These are phyloP conservation scores for Rotaria sp. DNA, from an alignment of 2,888 invertebrate species.

Conservation along the genomic window DNA sequence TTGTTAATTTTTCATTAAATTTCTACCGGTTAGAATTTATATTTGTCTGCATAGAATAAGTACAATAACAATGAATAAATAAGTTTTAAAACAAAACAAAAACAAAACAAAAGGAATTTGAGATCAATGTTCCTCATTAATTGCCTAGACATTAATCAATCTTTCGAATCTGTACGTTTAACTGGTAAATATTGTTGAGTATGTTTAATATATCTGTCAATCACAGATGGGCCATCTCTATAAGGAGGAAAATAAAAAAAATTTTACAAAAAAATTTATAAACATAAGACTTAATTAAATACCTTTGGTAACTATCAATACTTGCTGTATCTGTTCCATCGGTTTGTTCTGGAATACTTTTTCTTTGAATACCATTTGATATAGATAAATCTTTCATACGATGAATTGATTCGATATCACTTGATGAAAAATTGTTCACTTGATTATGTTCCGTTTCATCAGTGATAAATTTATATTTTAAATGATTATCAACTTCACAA, in stretches of 20 bases:
- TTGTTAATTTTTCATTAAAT: neutral
- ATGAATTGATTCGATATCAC: neutral
- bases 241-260: neutral
- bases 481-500: neutral
- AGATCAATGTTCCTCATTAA: neutral
- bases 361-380: neutral
- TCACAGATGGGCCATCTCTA: slow-evolving; percentile 13
- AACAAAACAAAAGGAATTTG: neutral
- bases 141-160: neutral
- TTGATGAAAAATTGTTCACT: neutral
- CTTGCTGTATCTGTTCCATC: neutral
- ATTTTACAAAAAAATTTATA: neutral
- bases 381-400: neutral
- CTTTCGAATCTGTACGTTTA: slow-evolving; percentile 24
- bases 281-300: neutral
- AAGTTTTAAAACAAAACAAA: neutral
- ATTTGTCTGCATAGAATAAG: neutral
- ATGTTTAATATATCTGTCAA: slow-evolving; percentile 2
- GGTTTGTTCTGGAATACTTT: neutral
- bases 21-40: neutral
- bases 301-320: slow-evolving; percentile 6
- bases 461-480: slow-evolving; percentile 20
- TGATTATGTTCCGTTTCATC: neutral
- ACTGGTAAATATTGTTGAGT: slow-evolving; percentile 21
- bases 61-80: neutral